Evolutionary conservation across 1,140 invertebrate genomes (phyloP).

Genomic region (Drosophila orosa): DNA sequence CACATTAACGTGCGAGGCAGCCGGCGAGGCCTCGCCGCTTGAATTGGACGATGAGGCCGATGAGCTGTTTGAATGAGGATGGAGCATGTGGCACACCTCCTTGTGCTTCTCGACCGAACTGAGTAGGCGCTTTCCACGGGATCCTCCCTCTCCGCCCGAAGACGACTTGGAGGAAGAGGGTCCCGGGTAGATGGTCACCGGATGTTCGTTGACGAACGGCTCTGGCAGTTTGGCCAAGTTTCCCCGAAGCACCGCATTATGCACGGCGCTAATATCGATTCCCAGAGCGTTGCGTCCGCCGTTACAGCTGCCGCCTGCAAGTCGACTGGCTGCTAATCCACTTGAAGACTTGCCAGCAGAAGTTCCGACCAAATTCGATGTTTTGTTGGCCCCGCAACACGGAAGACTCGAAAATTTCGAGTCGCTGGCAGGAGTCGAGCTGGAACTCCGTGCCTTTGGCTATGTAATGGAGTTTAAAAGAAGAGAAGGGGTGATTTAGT

Average conservation of each 20-base stretch:
- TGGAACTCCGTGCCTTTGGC: constrained; percentile 77
- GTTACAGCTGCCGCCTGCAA: constrained; percentile 72
- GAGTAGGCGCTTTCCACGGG: constrained; percentile 86
- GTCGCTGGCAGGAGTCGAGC: constrained; percentile 64
- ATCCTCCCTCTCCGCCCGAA: constrained; percentile 42
- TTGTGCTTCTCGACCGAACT: constrained; percentile 90
- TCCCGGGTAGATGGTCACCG: constrained; percentile 87
- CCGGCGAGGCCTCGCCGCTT: constrained; percentile 64
- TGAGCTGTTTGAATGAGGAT: constrained; percentile 68
- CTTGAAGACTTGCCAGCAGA: constrained; percentile 38
- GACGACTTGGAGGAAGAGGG: constrained; percentile 56
- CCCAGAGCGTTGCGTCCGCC: constrained; percentile 77
- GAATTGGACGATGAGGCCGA: constrained; percentile 64
- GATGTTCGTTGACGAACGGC: constrained; percentile 86
- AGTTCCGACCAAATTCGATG: constrained; percentile 48
- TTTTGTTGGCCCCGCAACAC: constrained; percentile 69
- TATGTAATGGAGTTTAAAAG: constrained; percentile 1
- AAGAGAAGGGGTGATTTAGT: constrained; percentile 2
- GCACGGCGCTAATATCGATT: constrained; percentile 83
- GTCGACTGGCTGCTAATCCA: constrained; percentile 39
- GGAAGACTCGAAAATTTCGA: constrained; percentile 84
- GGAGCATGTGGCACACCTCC: constrained; percentile 88
- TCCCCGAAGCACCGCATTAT: constrained; percentile 81
- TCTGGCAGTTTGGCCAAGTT: constrained; percentile 80
- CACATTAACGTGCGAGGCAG: constrained; percentile 64